Percentiles rank a stretch among this genome's conserved stretches.
Conservation (phyloP, 1,140 invertebrate species). For the Myzus persicae region DNA sequence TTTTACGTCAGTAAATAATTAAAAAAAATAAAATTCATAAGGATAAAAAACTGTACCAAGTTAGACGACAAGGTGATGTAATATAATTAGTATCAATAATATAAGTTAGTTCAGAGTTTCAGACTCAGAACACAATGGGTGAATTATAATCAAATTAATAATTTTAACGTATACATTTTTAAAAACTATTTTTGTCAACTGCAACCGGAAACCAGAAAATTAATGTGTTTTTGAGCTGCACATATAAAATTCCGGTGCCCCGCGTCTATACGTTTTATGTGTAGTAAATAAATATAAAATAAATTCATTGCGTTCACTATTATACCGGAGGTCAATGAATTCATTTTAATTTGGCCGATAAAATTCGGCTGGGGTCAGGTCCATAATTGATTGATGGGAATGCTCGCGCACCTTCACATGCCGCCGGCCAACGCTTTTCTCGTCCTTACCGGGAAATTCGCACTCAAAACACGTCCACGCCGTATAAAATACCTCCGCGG, state of each 20-base stretch:
- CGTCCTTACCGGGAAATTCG: neutral
- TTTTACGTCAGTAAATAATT: too few species aligned
- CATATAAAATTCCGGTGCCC: neutral
- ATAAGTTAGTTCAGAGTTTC: neutral
- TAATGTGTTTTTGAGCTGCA: neutral
- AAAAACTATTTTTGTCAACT: neutral
- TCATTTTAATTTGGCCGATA: constrained; percentile 43
- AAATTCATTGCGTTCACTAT: constrained; percentile 18
- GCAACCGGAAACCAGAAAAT: neutral
- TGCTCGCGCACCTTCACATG: neutral
- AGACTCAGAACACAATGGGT: neutral
- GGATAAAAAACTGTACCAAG: too few species aligned
- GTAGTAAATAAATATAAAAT: neutral
- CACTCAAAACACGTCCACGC: constrained; percentile 31
- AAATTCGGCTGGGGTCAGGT: constrained; percentile 22
- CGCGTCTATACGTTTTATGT: neutral
- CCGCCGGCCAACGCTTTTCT: neutral
- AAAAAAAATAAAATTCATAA: neutral
- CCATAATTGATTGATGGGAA: constrained; percentile 38
- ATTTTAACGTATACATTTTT: neutral
- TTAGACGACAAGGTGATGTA: too few species aligned
- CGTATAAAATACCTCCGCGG: neutral
- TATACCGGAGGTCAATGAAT: neutral
- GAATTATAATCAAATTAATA: neutral
- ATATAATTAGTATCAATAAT: neutral